Evolutionary conservation across 1,140 invertebrate species (phyloP), one percentile per base, ranked within the genome.

Genomic region (Heliconius nattereri): DNA sequence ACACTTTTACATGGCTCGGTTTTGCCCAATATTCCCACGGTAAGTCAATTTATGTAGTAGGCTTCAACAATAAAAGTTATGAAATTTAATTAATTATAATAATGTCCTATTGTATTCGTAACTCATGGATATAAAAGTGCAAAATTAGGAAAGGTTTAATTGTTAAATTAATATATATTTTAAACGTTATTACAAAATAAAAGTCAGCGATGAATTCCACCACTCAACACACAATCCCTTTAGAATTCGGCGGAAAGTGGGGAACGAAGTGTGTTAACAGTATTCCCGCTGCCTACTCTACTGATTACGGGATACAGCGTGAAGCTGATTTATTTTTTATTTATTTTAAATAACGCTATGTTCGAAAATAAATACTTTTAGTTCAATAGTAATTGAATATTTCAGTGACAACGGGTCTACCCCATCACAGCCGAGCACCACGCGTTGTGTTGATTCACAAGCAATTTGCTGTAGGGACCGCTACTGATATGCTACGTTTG

Each of bases 21-120:
- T 91, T 92, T 71, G 83, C 87, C 3, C 90, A 93, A 70, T 92
- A 93, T 76, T 75, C 87, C 40, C 91, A 93, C 71, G 89, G 92
- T 93, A 74, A 81, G 75, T 66, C 11, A 32, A 5, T 71, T 45
- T n/a, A 77, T 3, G 1, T 20, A 29, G 16, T n/a, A 19, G 45
- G 3, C 2, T 29, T 19, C 6, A 29, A 60, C n/a, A 60, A 60
- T 60, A 23, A 60, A 11, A n/a, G 7, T n/a, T 60, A 60, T 23
- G 3, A 45, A 16, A 45, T 45, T 13, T 45, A 45, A 45, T 45
- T 45, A 45, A 45, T 5, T 45, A 16, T 60, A 23, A 60, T 60
- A 60, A 23, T 60, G 57, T n/a, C n/a, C 9, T n/a, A 60, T 23
- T 60, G 57, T 60, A 60, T n/a, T 23, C 20, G 20, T 20, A 16